Base-by-base conservation (phyloP, 2,888 invertebrate genomes). In the Dermolepida albohirtum region DNA sequence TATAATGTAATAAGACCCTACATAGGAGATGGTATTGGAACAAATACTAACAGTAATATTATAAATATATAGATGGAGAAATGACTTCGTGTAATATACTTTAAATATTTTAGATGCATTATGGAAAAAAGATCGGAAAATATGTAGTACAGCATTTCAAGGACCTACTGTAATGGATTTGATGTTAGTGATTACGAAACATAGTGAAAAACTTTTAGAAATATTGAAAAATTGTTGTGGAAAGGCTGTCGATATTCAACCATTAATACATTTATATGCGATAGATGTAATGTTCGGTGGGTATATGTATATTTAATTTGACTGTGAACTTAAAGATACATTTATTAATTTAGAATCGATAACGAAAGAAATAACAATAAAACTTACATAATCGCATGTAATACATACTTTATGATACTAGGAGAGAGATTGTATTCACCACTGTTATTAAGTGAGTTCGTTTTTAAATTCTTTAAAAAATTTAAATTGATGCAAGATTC, bases 371-470 rank as follows among this genome's bases (percentile, higher is more conserved):
- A 68, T 16, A 50, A 68, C 10, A 65, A 70, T 44, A 43, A 44
- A 6, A 64, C 55, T 22, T 73, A 70, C 59, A 27, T 66, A 2
- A 66, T 64, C 14, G 71, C 72, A 0, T 40, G 59, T n/a, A 41
- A 52, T 0, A 51, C 40, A 5, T 69, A 59, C 49, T 62, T 71
- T 44, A 14, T 17, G n/a, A 65, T 72, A 39, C 59, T 67, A 57
- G 66, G 70, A 6, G 44, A 34, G 2, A 54, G 73, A 49, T 63
- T 65, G 22, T 71, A 70, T 55, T 73, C 73, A 12, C 39, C 70
- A 16, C 66, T 67, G n/a, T 66, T 69, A 50, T 52, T 64, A 41
- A 65, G 67, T 49, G 66, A 72, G 27, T 62, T 69, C 14, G 39
- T 71, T 7, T 73, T 70, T 44, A 67, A 64, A 29, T 66, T 71